Evolutionary conservation across 2,888 invertebrate genomes (phyloP).

Genomic region (Drosophila nr. fundita): DNA sequence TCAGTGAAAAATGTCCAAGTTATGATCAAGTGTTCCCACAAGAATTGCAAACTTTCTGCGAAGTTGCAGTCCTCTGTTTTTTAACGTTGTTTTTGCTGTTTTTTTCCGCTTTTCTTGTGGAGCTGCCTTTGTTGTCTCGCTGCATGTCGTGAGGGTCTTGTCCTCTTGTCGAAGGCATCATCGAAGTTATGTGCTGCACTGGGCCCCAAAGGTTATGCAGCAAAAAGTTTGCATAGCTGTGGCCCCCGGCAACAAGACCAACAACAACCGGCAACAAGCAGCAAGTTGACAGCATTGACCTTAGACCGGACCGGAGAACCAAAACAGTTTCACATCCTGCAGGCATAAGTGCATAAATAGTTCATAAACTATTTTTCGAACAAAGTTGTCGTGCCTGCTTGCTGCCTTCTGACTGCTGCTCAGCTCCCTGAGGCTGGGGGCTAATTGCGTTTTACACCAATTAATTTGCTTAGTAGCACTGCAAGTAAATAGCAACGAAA

Average conservation of each 20-base stretch:
- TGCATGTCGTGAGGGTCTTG: conserved; percentile 14
- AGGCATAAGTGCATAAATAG: conserved; percentile 73
- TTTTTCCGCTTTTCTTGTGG: conserved; percentile 1
- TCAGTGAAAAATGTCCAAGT: conserved; percentile 76
- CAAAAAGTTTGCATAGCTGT: conserved; percentile 66
- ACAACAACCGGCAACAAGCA: conserved; percentile 4
- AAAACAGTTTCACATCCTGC: conserved; percentile 21
- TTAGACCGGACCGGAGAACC: conserved; percentile 31
- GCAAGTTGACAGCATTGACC: conserved; percentile 71
- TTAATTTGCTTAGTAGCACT: conserved; percentile 55
- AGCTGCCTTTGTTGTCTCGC: conserved; percentile 68
- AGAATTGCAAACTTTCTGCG: conserved; percentile 75
- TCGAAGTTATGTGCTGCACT: conserved; percentile 70
- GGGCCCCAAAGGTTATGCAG: conserved; percentile 54
- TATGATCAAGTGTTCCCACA: conserved; percentile 81
- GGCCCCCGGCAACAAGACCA: conserved; percentile 19
- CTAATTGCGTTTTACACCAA: conserved; percentile 77
- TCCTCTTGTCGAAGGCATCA: conserved; percentile 73
- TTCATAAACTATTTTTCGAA: conserved; percentile 68
- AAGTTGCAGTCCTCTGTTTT: conserved; percentile 16
- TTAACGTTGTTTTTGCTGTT: conserved; percentile 4
- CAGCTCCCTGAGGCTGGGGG: conserved; percentile 19
- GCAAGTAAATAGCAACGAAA: conserved; percentile 42
- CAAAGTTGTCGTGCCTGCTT: conserved; percentile 22
- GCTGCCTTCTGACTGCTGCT: not conserved